Conservation (phyloP, 1,140 invertebrate genomes). For the Trichonephila inaurata region DNA sequence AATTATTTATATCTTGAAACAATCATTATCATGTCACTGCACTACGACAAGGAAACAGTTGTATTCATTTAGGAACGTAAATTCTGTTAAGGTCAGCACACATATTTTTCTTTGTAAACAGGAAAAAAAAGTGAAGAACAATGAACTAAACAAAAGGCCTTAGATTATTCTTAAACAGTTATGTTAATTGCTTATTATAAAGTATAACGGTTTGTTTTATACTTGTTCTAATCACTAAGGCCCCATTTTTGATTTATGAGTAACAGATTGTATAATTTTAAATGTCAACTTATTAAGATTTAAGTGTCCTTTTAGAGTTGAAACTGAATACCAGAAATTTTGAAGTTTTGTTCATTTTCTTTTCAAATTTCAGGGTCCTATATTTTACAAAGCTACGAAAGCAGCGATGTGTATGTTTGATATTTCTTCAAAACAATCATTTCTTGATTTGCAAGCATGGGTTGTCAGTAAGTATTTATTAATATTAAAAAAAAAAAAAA, state of each 20-base stretch:
- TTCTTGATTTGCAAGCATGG: slow-evolving; percentile 69
- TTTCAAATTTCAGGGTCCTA: slow-evolving; percentile 59
- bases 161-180: not conserved
- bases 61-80: not conserved
- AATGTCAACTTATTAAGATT: no score
- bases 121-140: not conserved
- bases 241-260: no score
- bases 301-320: no score
- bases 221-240: not conserved
- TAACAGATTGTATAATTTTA: no score
- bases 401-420: slow-evolving; percentile 74
- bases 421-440: slow-evolving; percentile 67
- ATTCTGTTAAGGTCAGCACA: not conserved
- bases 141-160: not conserved
- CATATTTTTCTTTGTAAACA: not conserved
- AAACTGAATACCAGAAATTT: no score
- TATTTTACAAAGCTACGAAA: slow-evolving; percentile 74
- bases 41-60: not conserved
- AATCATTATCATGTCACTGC: not conserved
- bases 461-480: slow-evolving; percentile 69
- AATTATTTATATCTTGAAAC: not conserved
- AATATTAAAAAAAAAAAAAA: no score
- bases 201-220: not conserved
- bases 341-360: not conserved
- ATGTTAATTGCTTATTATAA: not conserved